Base-by-base conservation (phyloP, 1,140 invertebrate species). In the Bombus waltoni region DNA sequence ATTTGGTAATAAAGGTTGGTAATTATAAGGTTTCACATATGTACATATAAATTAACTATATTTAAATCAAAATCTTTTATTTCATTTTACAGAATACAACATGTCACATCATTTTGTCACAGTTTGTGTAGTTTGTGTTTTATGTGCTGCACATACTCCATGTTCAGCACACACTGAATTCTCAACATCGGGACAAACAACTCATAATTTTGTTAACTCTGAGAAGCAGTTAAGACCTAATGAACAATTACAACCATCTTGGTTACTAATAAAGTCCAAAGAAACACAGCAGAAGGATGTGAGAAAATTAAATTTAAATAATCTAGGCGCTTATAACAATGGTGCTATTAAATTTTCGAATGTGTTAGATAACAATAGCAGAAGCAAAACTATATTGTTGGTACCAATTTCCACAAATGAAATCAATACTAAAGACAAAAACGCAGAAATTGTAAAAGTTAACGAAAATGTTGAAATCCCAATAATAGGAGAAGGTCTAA, bases 91-190 rank as follows among this genome's bases (percentile, higher is more conserved):
- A 90, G 90, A 74, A 74, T 28, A 76, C 81, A 92, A 81, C 38
- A 96, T 96, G 96, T 95, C 95, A 78, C 95, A 94, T 85, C 96
- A 97, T 88, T 94, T 97, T 66, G 96, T 97, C 88, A 97, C 97
- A 28, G 97, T 98, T 40, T 97, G 97, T 90, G 97, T 98, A 93
- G 97, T 98, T 89, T 98, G 97, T 93, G 96, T 98, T 62, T 93
- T 98, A 6, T 97, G 97, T 92, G 97, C 97, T 22, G 96, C 97
- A 68, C 97, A 97, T 86, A 96, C 96, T 66, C 96, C 97, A 3
- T 98, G 97, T 91, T 96, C 96, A 53, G 97, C 96, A 91, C 97
- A 96, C 93, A 95, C 95, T 73, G 96, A 93, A 90, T 93, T 94
- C 3, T 90, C 92, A 42, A 70, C 66, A 22, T 15, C 40, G 13